Conservation (phyloP, 2,113 vertebrate genomes). For the Chaetops frenatus region DNA sequence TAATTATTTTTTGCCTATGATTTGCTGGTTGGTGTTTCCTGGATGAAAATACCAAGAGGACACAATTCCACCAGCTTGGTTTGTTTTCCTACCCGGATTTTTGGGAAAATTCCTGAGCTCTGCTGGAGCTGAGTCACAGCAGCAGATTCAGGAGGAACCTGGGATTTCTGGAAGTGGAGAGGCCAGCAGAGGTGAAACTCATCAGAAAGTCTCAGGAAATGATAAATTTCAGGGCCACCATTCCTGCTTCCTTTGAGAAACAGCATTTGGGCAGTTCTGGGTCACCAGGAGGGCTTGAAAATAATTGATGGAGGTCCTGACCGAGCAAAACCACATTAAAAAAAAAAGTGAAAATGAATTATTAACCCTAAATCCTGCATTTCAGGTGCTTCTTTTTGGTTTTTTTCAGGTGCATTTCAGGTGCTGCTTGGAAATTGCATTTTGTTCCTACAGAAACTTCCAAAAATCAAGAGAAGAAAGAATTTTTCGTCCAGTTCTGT, state of each 20-base stretch:
- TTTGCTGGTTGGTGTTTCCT: neutral
- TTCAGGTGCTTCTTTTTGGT: neutral
- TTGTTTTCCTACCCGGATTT: neutral
- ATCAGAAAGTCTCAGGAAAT: conserved; percentile 55
- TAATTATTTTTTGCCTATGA: neutral
- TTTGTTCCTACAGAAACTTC: neutral
- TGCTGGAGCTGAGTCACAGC: neutral
- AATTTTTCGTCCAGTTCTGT: neutral
- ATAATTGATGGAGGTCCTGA: conserved; percentile 41
- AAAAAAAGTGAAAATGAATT: neutral
- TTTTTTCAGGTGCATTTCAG: too few species aligned
- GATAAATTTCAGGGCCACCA: conserved; percentile 23
- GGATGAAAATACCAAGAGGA: neutral
- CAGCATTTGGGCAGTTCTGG: neutral
- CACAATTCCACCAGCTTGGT: neutral
- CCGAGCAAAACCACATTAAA: conserved; percentile 28
- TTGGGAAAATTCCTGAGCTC: neutral
- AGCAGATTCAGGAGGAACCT: neutral
- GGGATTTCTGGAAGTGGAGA: conserved; percentile 6
- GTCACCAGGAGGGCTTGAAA: conserved; percentile 46
- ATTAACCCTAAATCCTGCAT: neutral
- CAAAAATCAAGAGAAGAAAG: neutral
- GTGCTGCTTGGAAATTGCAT: conserved; percentile 1
- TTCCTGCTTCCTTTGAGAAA: conserved; percentile 37
- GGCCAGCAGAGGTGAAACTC: conserved; percentile 48